Evolutionary conservation across 2,888 invertebrate genomes (phyloP), one percentile per base, ranked within the genome.

Genomic region (Drosophila mimetica): DNA sequence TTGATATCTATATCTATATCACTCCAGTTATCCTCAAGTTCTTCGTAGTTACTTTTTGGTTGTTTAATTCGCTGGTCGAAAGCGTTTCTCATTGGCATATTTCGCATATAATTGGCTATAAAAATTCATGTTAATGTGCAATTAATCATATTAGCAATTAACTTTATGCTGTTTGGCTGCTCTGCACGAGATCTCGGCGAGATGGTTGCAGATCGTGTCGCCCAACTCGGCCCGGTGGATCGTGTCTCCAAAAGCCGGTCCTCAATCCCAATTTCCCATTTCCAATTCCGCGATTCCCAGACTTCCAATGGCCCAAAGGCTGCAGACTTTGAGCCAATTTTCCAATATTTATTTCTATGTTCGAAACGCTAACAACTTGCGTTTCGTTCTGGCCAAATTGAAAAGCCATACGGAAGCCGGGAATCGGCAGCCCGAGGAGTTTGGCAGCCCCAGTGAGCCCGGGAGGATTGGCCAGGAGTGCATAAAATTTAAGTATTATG

Each of bases 61-160:
- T 37, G 36, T 16, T 36, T 37, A 30, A 22, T 60, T 37, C 16
- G 25, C 60, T 25, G 41, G 20, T n/a, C 51, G 34, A 37, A 63
- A 47, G 22, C 37, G 60, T 61, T 81, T 85, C 82, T 74, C 85
- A 81, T 65, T 86, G 86, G 83, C 88, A 86, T 84, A 88, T 84
- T 88, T 88, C 86, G 85, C 76, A 75, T 85, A 88, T 90, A 89
- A 90, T 89, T 90, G 90, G 86, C 89, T 74, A 90, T 89, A 90
- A 89, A 89, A 88, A 90, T 88, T 88, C 89, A 89, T 90, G 90
- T 90, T 89, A 89, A 90, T 88, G 89, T 88, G 84, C 90, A 89
- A 89, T 89, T 90, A 89, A 90, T 89, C 89, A 90, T 87, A 90
- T 89, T 89, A 83, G 86, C 89, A 89, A 89, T 89, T 89, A 89